Conservation (phyloP, 1,140 invertebrate genomes). For the Pissodes strobi region DNA sequence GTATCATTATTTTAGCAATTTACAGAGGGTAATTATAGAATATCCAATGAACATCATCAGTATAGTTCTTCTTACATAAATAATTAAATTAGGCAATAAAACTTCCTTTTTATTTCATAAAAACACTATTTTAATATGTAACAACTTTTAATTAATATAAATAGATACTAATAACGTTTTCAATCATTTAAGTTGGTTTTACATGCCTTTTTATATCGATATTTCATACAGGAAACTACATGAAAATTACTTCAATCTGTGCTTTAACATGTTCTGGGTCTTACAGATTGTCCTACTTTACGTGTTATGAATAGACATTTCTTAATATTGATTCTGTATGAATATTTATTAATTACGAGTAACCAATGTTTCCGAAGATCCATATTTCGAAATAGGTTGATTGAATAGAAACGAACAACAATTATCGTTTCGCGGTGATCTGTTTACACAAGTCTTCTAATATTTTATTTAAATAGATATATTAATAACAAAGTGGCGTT, state of each 20-base stretch:
- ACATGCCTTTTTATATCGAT: slow-evolving; percentile 7
- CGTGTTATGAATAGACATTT: no score
- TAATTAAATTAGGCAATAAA: no score
- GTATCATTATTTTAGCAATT: no score
- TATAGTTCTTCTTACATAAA: no score
- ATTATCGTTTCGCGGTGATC: slow-evolving; percentile 11
- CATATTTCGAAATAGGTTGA: slow-evolving; percentile 3
- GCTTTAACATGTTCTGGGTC: slow-evolving; percentile 14
- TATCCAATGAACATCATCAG: no score
- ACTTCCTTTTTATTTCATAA: no score
- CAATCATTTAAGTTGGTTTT: slow-evolving; percentile 12
- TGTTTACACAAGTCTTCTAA: slow-evolving; percentile 9
- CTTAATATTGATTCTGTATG: no score
- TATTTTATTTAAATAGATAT: slow-evolving; percentile 26
- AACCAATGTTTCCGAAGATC: no score
- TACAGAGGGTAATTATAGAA: not conserved
- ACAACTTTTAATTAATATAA: no score
- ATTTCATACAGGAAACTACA: slow-evolving; percentile 15
- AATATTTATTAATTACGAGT: no score
- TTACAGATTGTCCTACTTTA: slow-evolving; percentile 22
- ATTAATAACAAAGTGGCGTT: slow-evolving; percentile 3
- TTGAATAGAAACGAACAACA: slow-evolving; percentile 9
- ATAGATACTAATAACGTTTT: slow-evolving; percentile 5
- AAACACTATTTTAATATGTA: no score
- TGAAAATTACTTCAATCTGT: slow-evolving; percentile 20